phyloP scores from a whole-genome alignment of 2,113 vertebrate genomes.

The Ornithorhynchus anatinus region DNA sequence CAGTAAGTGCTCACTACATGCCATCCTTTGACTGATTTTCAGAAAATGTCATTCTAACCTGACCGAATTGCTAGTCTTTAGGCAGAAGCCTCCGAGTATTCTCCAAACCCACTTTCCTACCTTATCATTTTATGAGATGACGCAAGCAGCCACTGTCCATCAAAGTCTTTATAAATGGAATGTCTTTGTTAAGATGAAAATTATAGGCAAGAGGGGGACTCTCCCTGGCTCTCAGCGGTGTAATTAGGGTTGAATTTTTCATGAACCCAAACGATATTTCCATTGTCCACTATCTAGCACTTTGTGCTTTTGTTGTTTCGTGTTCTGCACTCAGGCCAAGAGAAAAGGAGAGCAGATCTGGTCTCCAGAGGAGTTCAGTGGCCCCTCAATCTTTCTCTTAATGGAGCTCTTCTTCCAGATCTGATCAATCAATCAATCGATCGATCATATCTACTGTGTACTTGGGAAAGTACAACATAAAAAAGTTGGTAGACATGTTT shows the following conservation, averaged over 20 bases:
- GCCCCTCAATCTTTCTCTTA: no score
- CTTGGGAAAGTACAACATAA: no score
- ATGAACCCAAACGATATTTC: slow-evolving; percentile 22
- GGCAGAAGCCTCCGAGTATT: neutral
- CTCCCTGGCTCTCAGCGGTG: slow-evolving; percentile 18
- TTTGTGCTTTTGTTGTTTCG: slow-evolving; percentile 9
- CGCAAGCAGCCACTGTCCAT: neutral
- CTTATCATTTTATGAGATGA: slow-evolving; percentile 6
- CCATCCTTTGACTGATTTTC: neutral
- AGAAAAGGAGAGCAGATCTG: neutral
- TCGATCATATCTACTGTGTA: no score
- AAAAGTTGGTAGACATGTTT: no score
- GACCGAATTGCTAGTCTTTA: neutral
- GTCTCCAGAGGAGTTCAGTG: no score
- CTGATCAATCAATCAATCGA: no score
- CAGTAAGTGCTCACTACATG: neutral
- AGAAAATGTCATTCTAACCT: neutral
- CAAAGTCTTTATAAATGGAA: slow-evolving; percentile 29
- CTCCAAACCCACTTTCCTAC: neutral
- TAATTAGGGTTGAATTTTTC: slow-evolving; percentile 46
- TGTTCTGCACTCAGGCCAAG: neutral
- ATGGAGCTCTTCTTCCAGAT: no score
- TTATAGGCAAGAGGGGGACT: neutral
- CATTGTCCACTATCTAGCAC: slow-evolving; percentile 18
- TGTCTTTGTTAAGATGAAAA: slow-evolving; percentile 21